Conservation (phyloP, 2,888 invertebrate genomes). For the Phengaris alcon region DNA sequence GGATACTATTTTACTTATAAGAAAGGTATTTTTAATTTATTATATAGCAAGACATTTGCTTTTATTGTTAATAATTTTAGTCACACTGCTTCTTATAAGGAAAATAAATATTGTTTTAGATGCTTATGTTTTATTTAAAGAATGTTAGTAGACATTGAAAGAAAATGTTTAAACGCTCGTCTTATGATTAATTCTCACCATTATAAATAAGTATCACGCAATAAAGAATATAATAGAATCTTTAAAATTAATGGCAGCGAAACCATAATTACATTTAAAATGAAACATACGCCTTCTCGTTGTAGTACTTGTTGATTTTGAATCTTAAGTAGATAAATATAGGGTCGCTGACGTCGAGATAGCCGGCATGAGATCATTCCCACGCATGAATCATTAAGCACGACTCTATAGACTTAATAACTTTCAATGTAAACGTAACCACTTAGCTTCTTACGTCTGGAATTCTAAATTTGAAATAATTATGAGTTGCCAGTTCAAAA, state of each 20-base stretch:
- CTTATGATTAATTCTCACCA: conserved; percentile 20
- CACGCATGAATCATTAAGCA: conserved; percentile 38
- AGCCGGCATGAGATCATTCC: conserved; percentile 32
- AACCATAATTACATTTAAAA: conserved; percentile 28
- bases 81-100: background rate
- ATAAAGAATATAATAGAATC: conserved; percentile 24
- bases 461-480: conserved; percentile 23
- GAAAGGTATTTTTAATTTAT: background rate
- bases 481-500: conserved; percentile 16
- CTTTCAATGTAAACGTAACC: conserved; percentile 27
- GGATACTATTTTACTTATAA: background rate
- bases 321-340: background rate
- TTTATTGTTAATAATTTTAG: background rate
- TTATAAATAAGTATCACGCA: conserved; percentile 19
- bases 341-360: background rate
- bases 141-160: background rate
- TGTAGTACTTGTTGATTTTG: conserved; percentile 4
- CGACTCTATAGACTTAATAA: conserved; percentile 26
- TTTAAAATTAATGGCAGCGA: conserved; percentile 24
- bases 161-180: background rate
- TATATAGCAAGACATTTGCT: background rate
- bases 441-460: conserved; percentile 20
- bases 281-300: conserved; percentile 13
- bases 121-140: background rate
- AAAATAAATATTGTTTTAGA: background rate